A percentile compares a stretch with the other conserved stretches of the same genome.
Conservation (phyloP, 2,113 vertebrate species). For the Misgurnus mizolepis region DNA sequence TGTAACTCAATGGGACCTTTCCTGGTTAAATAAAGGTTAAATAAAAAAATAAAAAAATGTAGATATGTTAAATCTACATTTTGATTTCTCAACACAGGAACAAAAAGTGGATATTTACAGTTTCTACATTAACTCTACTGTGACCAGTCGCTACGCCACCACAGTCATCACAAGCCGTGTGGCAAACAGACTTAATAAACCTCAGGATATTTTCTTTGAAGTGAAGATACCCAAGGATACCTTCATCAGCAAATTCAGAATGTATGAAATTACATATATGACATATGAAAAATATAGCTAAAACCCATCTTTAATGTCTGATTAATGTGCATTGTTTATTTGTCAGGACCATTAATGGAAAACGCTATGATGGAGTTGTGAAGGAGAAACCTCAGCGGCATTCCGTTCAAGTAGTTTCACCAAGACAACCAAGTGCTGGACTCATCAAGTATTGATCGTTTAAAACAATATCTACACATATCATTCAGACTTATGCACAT, state of each 20-base stretch:
- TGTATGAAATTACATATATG: constrained; percentile 69
- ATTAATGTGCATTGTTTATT: neutral
- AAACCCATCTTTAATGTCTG: too few species aligned
- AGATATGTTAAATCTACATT: neutral
- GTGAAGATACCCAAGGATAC: constrained; percentile 92
- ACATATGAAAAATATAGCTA: too few species aligned
- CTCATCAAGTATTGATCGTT: constrained; percentile 80
- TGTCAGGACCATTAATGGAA: constrained; percentile 81
- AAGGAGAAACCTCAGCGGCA: constrained; percentile 90
- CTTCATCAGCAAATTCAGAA: constrained; percentile 93
- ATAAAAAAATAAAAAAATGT: too few species aligned
- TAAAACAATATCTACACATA: neutral
- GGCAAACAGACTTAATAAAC: constrained; percentile 76
- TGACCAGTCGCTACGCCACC: constrained; percentile 88
- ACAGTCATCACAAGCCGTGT: constrained; percentile 88
- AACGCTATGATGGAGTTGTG: constrained; percentile 83
- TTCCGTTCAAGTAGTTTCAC: constrained; percentile 84
- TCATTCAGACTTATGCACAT: neutral
- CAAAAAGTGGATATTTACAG: constrained; percentile 81
- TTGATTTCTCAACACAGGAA: constrained; percentile 53
- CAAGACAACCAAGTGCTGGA: constrained; percentile 84
- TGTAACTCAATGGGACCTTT: too few species aligned
- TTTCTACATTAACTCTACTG: constrained; percentile 86
- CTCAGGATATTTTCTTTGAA: constrained; percentile 86
- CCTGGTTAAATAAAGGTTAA: too few species aligned